phyloP scores from a whole-genome alignment of 2,888 invertebrate species.

The Cynaeus angustus region DNA sequence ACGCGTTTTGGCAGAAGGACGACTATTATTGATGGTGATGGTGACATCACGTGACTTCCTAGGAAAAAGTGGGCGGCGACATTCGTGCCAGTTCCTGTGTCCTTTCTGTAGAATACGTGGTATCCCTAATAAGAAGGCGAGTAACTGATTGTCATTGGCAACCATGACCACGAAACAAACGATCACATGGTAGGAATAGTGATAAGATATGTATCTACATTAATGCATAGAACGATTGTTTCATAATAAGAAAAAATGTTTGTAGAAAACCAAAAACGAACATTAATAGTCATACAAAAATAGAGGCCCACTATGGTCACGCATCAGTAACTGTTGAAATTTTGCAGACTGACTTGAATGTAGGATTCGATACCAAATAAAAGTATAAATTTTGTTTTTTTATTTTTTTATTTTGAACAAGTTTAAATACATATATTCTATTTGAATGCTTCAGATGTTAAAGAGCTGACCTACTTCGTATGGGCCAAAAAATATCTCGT shows the following conservation, averaged over 20 bases:
- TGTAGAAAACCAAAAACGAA: too few species aligned
- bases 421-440: background rate
- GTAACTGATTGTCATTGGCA: slow-evolving; percentile 58
- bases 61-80: slow-evolving; percentile 47
- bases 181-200: slow-evolving; percentile 63
- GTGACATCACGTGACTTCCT: slow-evolving; percentile 48
- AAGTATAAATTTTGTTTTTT: too few species aligned
- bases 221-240: slow-evolving; percentile 38
- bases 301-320: too few species aligned
- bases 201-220: slow-evolving; percentile 54
- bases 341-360: too few species aligned
- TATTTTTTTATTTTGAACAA: too few species aligned
- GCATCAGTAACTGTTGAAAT: too few species aligned
- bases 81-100: slow-evolving; percentile 60
- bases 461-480: too few species aligned
- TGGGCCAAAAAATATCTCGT: slow-evolving; percentile 7
- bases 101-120: slow-evolving; percentile 54
- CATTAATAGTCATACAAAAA: too few species aligned
- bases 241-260: slow-evolving; percentile 14
- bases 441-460: background rate
- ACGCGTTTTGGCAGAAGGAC: slow-evolving; percentile 9
- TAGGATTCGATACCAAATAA: too few species aligned
- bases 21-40: slow-evolving; percentile 23
- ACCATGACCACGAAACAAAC: slow-evolving; percentile 60
- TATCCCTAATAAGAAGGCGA: slow-evolving; percentile 48